A percentile compares a stretch with the other conserved stretches of the same genome.
These are phyloP conservation scores for Lichenostomus cassidix DNA, from an alignment of 2,113 vertebrate genomes.

Conservation along the genomic window DNA sequence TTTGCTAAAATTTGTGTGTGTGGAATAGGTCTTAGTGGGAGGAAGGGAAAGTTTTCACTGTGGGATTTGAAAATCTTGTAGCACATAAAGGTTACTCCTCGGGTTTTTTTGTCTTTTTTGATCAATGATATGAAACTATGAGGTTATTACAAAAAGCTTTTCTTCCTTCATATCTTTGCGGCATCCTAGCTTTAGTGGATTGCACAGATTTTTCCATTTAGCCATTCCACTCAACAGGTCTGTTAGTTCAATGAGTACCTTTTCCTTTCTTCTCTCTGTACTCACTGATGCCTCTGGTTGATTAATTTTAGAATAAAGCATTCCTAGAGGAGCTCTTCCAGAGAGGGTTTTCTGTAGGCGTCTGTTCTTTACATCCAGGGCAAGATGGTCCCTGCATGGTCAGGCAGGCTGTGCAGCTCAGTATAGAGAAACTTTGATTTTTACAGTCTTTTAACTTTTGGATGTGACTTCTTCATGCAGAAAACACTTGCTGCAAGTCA, in stretches of 20 bases:
- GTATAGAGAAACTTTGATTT: slow-evolving; percentile 25
- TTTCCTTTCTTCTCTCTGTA: neutral
- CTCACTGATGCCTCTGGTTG: neutral
- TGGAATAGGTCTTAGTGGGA: neutral
- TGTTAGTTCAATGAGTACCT: neutral
- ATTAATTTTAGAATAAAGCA: slow-evolving; percentile 53
- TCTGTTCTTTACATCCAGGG: slow-evolving; percentile 16
- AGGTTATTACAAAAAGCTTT: neutral
- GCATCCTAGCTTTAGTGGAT: neutral
- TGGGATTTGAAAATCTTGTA: neutral
- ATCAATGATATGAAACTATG: neutral
- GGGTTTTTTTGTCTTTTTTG: neutral
- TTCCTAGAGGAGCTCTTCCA: slow-evolving; percentile 12
- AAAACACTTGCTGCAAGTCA: slow-evolving; percentile 10
- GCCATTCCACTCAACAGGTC: neutral
- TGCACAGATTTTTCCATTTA: neutral
- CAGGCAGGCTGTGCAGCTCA: neutral
- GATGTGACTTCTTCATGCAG: neutral
- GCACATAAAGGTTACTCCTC: neutral
- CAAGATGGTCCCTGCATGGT: slow-evolving; percentile 12
- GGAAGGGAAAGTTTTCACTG: neutral
- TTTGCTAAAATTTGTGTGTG: neutral
- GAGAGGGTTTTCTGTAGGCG: neutral
- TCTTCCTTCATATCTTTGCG: neutral
- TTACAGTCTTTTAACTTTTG: slow-evolving; percentile 20